Conservation (phyloP, 2,113 vertebrate species). For the Dendropsophus ebraccatus region DNA sequence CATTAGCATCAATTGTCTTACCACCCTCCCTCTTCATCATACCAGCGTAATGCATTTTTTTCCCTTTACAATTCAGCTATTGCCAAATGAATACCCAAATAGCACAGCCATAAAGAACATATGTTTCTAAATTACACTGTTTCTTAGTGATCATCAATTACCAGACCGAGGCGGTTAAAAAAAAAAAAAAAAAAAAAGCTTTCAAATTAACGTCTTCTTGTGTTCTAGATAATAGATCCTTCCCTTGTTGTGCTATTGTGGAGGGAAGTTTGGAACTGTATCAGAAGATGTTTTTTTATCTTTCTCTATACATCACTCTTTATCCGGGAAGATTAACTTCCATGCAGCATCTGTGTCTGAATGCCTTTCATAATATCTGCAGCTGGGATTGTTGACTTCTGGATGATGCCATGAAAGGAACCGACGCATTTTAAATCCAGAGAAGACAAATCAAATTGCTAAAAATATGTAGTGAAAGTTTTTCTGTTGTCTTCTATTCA, state of each 20-base stretch:
- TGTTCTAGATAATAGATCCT: constrained; percentile 66
- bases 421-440: neutral
- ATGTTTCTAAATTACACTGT: constrained; percentile 65
- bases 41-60: neutral
- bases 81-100: constrained; percentile 68
- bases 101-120: constrained; percentile 63
- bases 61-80: constrained; percentile 64
- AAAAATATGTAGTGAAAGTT: neutral
- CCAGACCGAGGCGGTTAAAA: constrained; percentile 65
- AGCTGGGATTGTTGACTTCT: constrained; percentile 54
- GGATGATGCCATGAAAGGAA: constrained; percentile 13
- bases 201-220: constrained; percentile 66
- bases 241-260: constrained; percentile 69
- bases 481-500: neutral
- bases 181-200: constrained; percentile 59
- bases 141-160: constrained; percentile 65
- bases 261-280: constrained; percentile 70
- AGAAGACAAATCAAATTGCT: neutral
- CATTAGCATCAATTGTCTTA: constrained; percentile 48
- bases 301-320: constrained; percentile 66
- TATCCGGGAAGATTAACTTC: constrained; percentile 66
- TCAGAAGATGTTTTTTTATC: constrained; percentile 65
- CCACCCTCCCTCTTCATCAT: constrained; percentile 21
- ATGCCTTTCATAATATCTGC: constrained; percentile 57
- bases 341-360: constrained; percentile 69